Conservation (phyloP, 2,797 vertebrate genomes). For the Eulemur mongoz region DNA sequence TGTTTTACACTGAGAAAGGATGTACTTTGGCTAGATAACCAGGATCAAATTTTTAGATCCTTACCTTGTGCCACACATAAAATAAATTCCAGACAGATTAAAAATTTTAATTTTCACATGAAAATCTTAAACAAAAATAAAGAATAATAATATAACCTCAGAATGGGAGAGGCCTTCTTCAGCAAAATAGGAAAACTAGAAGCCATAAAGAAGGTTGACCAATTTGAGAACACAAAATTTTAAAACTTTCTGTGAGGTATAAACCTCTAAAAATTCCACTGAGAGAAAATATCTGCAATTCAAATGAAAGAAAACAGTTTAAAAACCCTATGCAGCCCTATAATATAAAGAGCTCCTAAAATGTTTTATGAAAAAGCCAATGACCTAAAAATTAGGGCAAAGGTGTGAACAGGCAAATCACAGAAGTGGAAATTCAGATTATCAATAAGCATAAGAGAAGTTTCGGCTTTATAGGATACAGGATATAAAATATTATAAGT, state of each 20-base stretch:
- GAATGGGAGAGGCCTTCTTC: background rate
- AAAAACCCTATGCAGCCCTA: background rate
- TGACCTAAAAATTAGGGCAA: background rate
- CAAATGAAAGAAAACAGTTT: slow-evolving; percentile 3
- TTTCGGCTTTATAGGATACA: background rate
- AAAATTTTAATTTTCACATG: background rate
- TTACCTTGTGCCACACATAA: background rate
- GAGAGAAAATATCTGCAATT: slow-evolving; percentile 27
- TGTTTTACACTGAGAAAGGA: slow-evolving; percentile 31
- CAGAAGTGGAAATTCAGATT: background rate
- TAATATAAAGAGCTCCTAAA: background rate
- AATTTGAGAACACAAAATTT: background rate
- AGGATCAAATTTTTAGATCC: slow-evolving; percentile 17
- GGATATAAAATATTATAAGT: background rate
- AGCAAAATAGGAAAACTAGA: background rate
- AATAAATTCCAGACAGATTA: background rate
- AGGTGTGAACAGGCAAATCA: background rate
- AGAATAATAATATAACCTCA: background rate
- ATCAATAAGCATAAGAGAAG: background rate
- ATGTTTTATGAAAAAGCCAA: background rate
- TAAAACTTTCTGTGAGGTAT: background rate
- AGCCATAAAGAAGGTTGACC: background rate
- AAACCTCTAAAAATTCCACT: background rate
- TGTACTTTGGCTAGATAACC: background rate
- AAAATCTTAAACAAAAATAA: background rate